phyloP scores from a whole-genome alignment of 2,888 invertebrate genomes.

The Parapristionchus giblindavisi region DNA sequence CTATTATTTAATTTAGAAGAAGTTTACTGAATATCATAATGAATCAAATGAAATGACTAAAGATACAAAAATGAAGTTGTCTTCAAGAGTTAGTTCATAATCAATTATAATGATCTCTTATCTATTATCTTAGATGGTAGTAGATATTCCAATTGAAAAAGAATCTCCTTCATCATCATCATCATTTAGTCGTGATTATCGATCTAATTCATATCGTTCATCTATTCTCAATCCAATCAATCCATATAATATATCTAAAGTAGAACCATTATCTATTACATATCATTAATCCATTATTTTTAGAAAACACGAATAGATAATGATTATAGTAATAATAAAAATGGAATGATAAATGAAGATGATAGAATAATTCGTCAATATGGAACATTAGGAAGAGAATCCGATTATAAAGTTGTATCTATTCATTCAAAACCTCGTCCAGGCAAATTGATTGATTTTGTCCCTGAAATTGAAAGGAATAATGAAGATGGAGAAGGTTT shows the following conservation, averaged over 20 bases:
- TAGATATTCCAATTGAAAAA: constrained; percentile 16
- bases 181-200: not conserved
- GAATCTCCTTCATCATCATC: constrained; percentile 12
- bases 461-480: constrained; percentile 58
- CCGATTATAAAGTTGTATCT: constrained; percentile 51
- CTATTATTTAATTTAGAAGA: not conserved
- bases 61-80: constrained; percentile 19
- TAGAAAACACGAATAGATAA: not conserved
- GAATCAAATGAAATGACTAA: constrained; percentile 13
- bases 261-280: not conserved
- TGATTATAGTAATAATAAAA: not conserved
- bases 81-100: not conserved
- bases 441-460: constrained; percentile 64
- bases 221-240: constrained; percentile 36
- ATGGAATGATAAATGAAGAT: not conserved
- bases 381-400: constrained; percentile 1
- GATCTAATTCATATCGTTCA: constrained; percentile 29
- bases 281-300: not conserved
- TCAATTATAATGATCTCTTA: not conserved
- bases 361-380: not conserved
- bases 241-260: not conserved
- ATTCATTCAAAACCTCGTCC: constrained; percentile 54
- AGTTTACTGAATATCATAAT: not conserved
- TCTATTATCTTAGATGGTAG: constrained; percentile 14
- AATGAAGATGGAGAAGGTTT: not conserved